Conservation (phyloP, 2,888 invertebrate genomes). For the Odontocerum albicorne region DNA sequence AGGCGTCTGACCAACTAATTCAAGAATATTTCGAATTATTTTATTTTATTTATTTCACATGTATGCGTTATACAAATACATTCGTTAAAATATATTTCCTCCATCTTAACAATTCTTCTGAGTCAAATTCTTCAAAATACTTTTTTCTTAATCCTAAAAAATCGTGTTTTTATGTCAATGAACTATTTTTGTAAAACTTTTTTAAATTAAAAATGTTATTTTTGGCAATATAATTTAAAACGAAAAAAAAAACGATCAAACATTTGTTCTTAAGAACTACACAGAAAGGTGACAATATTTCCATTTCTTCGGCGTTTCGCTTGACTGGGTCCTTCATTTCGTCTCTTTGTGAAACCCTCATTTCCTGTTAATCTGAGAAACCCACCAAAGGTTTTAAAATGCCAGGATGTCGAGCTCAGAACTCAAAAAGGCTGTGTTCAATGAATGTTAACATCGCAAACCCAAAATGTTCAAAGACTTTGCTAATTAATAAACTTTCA, state of each 20-base stretch:
- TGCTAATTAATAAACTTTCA: slow-evolving; percentile 27
- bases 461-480: slow-evolving; percentile 25
- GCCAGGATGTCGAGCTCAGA: slow-evolving; percentile 13
- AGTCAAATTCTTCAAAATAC: no score
- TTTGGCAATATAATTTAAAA: neutral
- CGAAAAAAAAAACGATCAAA: neutral
- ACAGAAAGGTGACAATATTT: slow-evolving; percentile 14
- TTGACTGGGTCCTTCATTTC: slow-evolving; percentile 3
- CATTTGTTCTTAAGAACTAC: neutral
- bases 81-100: no score
- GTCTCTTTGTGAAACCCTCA: slow-evolving; percentile 2
- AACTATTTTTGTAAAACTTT: slow-evolving; percentile 4
- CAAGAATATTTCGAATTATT: no score
- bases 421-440: slow-evolving; percentile 18
- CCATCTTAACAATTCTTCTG: no score
- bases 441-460: slow-evolving; percentile 25
- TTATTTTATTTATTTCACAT: no score
- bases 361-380: slow-evolving; percentile 12
- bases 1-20: no score
- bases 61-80: no score
- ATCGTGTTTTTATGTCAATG: neutral
- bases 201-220: slow-evolving; percentile 6
- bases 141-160: neutral
- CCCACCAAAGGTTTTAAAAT: slow-evolving; percentile 8
- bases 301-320: slow-evolving; percentile 4